Base-by-base conservation (phyloP, 2,888 invertebrate species). In the Drosophila cognata region DNA sequence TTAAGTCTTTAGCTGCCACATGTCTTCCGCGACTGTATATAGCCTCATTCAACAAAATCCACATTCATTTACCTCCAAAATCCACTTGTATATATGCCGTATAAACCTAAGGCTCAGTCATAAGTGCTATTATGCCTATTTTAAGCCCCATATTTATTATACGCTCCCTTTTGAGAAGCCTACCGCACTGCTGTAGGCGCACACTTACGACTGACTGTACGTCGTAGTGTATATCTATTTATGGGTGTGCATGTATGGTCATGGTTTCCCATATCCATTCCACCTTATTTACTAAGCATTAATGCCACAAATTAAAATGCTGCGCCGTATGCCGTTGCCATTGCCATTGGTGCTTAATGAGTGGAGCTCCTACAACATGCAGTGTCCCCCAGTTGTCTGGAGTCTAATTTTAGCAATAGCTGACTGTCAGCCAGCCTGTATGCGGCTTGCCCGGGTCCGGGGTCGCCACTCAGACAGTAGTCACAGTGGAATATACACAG, bases 221-320 rank as follows among this genome's bases (percentile, higher is more conserved):
- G 31, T 58, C 11, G 31, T 21, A 21, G 16, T 59, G 36, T 41
- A 36, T 52, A 31, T 57, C 16, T 57, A 51, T 51, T 29, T 50
- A 29, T 29, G 50, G 25, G 5, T 18, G 28, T 29, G 11, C 50
- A 50, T 64, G 35, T 70, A 57, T 59, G 52, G 46, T 50, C 56
- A 55, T 62, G 66, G 13, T 50, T 62, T 11, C 48, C 58, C 36
- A 51, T 65, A 60, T 63, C 56, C 68, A 56, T 66, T 48, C 46
- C 38, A 64, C 41, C 64, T 77, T 77, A 86, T 81, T 87, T 84
- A 84, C 84, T 80, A 70, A 76, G 87, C 78, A 70, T 76, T 85
- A 82, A 81, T 82, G 77, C 79, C 76, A 71, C 74, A 81, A 88
- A 85, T 85, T 88, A 88, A 88, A 85, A 85, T 85, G 77, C 83